Evolutionary conservation across 2,888 invertebrate genomes (phyloP).

Genomic region (Pelosia muscerda): DNA sequence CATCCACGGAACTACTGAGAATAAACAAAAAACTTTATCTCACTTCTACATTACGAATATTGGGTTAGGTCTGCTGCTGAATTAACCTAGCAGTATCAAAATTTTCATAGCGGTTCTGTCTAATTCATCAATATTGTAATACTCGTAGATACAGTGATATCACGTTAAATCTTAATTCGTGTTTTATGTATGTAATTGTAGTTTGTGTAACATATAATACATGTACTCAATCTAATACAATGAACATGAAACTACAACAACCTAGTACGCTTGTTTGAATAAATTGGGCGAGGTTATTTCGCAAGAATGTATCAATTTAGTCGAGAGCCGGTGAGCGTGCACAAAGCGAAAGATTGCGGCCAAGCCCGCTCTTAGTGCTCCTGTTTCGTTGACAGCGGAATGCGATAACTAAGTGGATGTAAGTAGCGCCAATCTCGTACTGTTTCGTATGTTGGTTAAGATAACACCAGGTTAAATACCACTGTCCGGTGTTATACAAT

Average conservation of each 20-base stretch:
- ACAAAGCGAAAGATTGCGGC: conserved; percentile 77
- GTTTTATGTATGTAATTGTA: conserved; percentile 32
- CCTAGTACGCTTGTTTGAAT: conserved; percentile 77
- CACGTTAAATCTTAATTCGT: conserved; percentile 11
- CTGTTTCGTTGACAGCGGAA: conserved; percentile 80
- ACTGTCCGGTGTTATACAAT: conserved; percentile 58
- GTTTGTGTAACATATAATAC: conserved; percentile 22
- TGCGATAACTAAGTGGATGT: conserved; percentile 82
- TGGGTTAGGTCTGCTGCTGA: neutral
- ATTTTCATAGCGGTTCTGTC: neutral
- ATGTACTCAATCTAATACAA: conserved; percentile 9
- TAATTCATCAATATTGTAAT: conserved; percentile 2
- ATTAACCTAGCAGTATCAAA: neutral
- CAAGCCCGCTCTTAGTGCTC: conserved; percentile 70
- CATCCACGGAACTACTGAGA: no score
- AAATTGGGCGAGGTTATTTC: conserved; percentile 83
- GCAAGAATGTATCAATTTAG: conserved; percentile 84
- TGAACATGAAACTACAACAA: conserved; percentile 56
- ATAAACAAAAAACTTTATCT: neutral
- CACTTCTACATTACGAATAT: neutral
- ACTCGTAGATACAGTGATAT: neutral
- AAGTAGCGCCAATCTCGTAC: conserved; percentile 68
- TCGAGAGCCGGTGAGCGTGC: conserved; percentile 75
- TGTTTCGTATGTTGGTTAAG: conserved; percentile 59
- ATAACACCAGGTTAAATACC: conserved; percentile 67